These are phyloP conservation scores for Dicentrarchus labrax DNA, from an alignment of 2,113 vertebrate species.

Conservation along the genomic window DNA sequence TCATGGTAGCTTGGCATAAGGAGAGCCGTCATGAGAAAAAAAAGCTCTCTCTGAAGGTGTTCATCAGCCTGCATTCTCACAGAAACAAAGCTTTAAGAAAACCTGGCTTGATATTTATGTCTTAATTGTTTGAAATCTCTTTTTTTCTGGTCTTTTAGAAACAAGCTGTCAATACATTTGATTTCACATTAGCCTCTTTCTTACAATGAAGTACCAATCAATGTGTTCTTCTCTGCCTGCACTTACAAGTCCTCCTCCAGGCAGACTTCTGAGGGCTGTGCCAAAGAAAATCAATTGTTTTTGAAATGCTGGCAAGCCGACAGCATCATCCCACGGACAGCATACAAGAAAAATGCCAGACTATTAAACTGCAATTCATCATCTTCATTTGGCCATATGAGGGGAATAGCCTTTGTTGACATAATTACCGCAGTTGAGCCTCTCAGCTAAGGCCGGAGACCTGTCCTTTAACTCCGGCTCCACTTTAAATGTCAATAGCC, in stretches of 20 bases:
- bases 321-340: constrained; percentile 49
- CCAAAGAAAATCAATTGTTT: constrained; percentile 78
- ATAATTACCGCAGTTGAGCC: constrained; percentile 42
- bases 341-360: constrained; percentile 46
- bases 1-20: constrained; percentile 80
- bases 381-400: constrained; percentile 48
- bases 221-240: constrained; percentile 62
- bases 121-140: constrained; percentile 59
- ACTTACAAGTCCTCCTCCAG: constrained; percentile 55
- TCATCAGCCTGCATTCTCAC: constrained; percentile 44
- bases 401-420: constrained; percentile 34
- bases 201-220: constrained; percentile 72
- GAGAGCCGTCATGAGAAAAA: constrained; percentile 32
- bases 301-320: constrained; percentile 59
- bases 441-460: constrained; percentile 18
- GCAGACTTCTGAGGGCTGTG: constrained; percentile 57
- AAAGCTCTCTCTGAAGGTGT: constrained; percentile 61
- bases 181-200: constrained; percentile 74
- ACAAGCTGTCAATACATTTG: constrained; percentile 70
- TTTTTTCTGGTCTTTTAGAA: constrained; percentile 52
- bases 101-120: constrained; percentile 32
- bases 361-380: constrained; percentile 60
- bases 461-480: constrained; percentile 41
- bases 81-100: constrained; percentile 38
- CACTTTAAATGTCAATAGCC: constrained; percentile 60